These are phyloP conservation scores for Labroides dimidiatus DNA, from an alignment of 2,797 vertebrate genomes.

Conservation along the genomic window DNA sequence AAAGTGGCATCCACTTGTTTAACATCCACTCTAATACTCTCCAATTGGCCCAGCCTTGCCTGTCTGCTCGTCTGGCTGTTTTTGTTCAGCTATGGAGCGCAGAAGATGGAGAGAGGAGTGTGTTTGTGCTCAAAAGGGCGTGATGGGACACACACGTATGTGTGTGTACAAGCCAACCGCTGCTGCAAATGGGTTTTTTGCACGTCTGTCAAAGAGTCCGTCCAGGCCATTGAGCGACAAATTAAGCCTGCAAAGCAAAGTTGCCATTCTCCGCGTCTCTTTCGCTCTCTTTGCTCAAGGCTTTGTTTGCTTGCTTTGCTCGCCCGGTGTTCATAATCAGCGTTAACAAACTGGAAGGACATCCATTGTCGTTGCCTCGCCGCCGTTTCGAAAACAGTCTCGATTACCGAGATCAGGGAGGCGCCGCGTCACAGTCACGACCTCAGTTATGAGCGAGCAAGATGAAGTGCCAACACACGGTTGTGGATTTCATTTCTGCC, in stretches of 20 bases:
- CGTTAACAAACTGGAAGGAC: constrained; percentile 62
- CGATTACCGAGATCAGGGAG: constrained; percentile 37
- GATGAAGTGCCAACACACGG: too few species aligned
- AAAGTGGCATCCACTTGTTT: constrained; percentile 76
- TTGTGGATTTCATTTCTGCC: too few species aligned
- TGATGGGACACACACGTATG: constrained; percentile 4
- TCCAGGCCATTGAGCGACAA: constrained; percentile 63
- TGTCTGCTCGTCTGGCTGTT: constrained; percentile 25
- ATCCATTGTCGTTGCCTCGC: constrained; percentile 48
- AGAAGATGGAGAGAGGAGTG: not conserved
- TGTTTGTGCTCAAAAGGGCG: constrained; percentile 5
- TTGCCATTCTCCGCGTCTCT: constrained; percentile 4
- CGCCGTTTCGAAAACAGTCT: constrained; percentile 68
- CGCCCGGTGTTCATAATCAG: constrained; percentile 67
- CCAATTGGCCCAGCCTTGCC: constrained; percentile 48
- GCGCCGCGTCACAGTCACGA: constrained; percentile 23
- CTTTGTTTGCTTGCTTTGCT: constrained; percentile 48
- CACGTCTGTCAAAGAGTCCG: constrained; percentile 36
- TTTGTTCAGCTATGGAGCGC: constrained; percentile 30
- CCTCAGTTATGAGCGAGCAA: constrained; percentile 39
- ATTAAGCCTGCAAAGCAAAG: constrained; percentile 46
- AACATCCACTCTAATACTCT: constrained; percentile 73
- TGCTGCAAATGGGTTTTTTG: constrained; percentile 35
- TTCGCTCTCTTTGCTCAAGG: constrained; percentile 18
- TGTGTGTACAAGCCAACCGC: not conserved